Conservation (phyloP, 2,888 invertebrate genomes). For the Polyommatus iphigenia region DNA sequence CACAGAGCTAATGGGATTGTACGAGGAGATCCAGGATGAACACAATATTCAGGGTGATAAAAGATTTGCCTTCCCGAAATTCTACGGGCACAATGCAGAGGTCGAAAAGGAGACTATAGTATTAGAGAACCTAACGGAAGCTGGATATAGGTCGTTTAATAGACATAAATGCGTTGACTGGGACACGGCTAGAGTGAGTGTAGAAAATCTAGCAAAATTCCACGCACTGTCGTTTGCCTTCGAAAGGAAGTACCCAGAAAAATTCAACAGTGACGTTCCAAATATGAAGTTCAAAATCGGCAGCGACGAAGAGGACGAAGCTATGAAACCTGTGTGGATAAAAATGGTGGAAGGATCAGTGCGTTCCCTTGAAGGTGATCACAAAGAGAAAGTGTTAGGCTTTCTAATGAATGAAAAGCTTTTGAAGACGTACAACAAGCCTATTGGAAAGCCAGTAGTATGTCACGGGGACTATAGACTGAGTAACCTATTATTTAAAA, state of each 20-base stretch:
- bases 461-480: conserved; percentile 57
- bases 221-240: conserved; percentile 63
- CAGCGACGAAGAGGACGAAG: conserved; percentile 33
- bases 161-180: conserved; percentile 56
- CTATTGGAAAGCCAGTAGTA: conserved; percentile 47
- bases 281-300: conserved; percentile 39
- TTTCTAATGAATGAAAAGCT: conserved; percentile 39
- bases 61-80: conserved; percentile 50
- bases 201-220: conserved; percentile 58
- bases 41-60: conserved; percentile 47
- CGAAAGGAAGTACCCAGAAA: conserved; percentile 49
- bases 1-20: conserved; percentile 48
- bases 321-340: conserved; percentile 36
- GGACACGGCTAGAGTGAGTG: conserved; percentile 53
- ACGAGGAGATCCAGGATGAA: conserved; percentile 49
- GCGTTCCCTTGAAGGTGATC: conserved; percentile 45
- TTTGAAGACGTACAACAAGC: conserved; percentile 41
- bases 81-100: conserved; percentile 49
- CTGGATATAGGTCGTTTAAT: conserved; percentile 53
- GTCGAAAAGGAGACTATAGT: conserved; percentile 54
- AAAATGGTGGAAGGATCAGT: conserved; percentile 42
- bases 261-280: conserved; percentile 47
- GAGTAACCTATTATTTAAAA: conserved; percentile 41
- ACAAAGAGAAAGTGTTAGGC: conserved; percentile 44
- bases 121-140: conserved; percentile 54